Base-by-base conservation (phyloP, 2,113 vertebrate species). In the Genyomyrus donnyi region DNA sequence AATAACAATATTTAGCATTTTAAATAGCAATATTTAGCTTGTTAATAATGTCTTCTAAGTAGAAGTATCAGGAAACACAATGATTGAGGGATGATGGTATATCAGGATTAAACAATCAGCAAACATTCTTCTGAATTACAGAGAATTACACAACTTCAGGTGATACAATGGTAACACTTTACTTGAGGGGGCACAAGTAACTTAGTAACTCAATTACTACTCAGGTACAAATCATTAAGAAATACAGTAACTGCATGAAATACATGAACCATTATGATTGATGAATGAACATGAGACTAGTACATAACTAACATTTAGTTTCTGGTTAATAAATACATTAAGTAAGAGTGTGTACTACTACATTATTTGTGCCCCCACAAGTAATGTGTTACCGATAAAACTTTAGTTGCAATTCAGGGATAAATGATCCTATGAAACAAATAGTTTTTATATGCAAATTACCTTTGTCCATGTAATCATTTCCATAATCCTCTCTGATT, bases 401-500 rank as follows among this genome's bases (percentile, higher is more conserved):
- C 27, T 31, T 70, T 31, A 70, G n/a, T 13, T 70, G 62, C 10
- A 70, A 70, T 70, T 70, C 9, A 31, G n/a, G 62, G 1, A 31
- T 31, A 70, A 11, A 13, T 31, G 1, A 27, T 66, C n/a, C 24
- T 27, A 66, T 27, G 9, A 31, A 70, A 31, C 9, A 70, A 70
- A 31, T 4, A 70, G n/a, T 31, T 70, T 10, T 70, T 13, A 70
- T 35, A 53, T 88, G 49, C 21, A 21, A 52, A 35, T 80, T 91
- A 97, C 95, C 92, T 93, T 93, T 95, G 90, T 95, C 92, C 49
- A 96, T 89, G 91, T 95, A 96, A 15, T 93, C 91, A 49, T 94
- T 93, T 93, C 96, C 96, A 24, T 96, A 96, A 7, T 97, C 94
- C 9, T 91, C 93, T 93, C 93, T 96, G 90, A 94, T 91, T 10